Percentiles rank a stretch among this genome's conserved stretches.
Conservation (phyloP, 1,140 invertebrate genomes). For the Anadara kagoshimensis region DNA sequence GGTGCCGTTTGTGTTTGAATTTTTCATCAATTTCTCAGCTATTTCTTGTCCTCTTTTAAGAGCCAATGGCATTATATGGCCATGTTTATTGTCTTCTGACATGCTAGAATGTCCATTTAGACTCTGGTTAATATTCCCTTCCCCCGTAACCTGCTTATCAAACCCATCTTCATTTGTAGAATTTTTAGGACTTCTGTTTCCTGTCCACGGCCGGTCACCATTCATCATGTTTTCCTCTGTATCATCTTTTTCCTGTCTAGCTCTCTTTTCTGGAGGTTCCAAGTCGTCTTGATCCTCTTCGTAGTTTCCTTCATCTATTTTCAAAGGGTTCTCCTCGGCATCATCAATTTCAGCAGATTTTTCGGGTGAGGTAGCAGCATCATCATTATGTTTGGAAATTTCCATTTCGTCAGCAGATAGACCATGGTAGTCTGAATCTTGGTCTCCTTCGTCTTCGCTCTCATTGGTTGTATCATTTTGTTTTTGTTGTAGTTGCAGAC, state of each 20-base stretch:
- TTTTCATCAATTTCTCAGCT: slow-evolving; percentile 59
- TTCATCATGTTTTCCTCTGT: background rate
- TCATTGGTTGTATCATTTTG: slow-evolving; percentile 32
- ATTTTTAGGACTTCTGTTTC: too few relatives aligned
- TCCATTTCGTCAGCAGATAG: slow-evolving; percentile 14
- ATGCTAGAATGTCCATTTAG: too few relatives aligned
- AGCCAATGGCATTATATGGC: too few relatives aligned
- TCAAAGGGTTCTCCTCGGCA: background rate
- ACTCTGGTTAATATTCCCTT: too few relatives aligned
- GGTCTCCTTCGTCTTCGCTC: slow-evolving; percentile 47
- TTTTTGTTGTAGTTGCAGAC: slow-evolving; percentile 74
- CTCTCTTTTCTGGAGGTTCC: background rate
- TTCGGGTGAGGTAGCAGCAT: background rate
- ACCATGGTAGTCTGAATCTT: slow-evolving; percentile 25
- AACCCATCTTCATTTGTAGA: too few relatives aligned
- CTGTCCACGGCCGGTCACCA: too few relatives aligned
- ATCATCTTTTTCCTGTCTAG: slow-evolving; percentile 9
- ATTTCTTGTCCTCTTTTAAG: slow-evolving; percentile 58
- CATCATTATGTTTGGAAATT: slow-evolving; percentile 4
- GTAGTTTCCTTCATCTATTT: background rate
- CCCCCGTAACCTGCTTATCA: too few relatives aligned
- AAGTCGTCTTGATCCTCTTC: background rate
- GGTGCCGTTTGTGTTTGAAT: background rate
- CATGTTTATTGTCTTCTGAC: too few relatives aligned
- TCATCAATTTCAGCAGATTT: slow-evolving; percentile 9